These are phyloP conservation scores for Phenacoccus solenopsis DNA, from an alignment of 1,140 invertebrate genomes.

Conservation along the genomic window DNA sequence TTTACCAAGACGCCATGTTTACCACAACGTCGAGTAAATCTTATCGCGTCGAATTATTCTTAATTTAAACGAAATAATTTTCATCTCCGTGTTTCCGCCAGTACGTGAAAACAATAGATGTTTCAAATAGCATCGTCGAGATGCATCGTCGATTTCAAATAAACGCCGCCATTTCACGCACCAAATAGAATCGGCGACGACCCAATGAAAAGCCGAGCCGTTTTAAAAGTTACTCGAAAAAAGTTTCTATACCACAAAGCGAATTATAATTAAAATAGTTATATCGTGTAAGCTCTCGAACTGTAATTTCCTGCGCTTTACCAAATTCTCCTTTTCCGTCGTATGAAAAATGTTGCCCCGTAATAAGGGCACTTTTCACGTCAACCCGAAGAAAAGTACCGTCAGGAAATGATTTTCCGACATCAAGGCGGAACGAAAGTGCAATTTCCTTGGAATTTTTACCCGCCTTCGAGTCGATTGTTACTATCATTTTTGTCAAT, in stretches of 20 bases:
- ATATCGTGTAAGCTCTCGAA: background rate
- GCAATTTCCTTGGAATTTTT: background rate
- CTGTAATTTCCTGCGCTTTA: background rate
- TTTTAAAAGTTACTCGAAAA: background rate
- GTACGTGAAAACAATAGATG: no score
- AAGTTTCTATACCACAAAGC: background rate
- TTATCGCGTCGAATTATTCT: background rate
- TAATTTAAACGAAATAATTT: background rate
- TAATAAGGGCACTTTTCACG: background rate
- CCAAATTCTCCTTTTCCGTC: background rate
- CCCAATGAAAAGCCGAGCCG: background rate
- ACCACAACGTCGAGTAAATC: background rate
- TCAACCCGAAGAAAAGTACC: background rate
- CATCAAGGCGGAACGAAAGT: background rate
- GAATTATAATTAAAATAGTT: background rate
- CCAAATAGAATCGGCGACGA: no score
- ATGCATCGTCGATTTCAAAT: background rate
- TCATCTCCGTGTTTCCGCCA: no score
- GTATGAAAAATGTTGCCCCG: background rate
- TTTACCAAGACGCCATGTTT: background rate
- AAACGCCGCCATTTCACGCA: background rate
- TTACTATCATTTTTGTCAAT: background rate
- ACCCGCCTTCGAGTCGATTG: background rate
- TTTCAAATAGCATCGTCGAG: no score
- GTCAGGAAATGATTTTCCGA: slow-evolving; percentile 1